These are phyloP conservation scores for zebrafish (Danio rerio) DNA, from an alignment of 2,113 vertebrate species.

Conservation along the genomic window DNA sequence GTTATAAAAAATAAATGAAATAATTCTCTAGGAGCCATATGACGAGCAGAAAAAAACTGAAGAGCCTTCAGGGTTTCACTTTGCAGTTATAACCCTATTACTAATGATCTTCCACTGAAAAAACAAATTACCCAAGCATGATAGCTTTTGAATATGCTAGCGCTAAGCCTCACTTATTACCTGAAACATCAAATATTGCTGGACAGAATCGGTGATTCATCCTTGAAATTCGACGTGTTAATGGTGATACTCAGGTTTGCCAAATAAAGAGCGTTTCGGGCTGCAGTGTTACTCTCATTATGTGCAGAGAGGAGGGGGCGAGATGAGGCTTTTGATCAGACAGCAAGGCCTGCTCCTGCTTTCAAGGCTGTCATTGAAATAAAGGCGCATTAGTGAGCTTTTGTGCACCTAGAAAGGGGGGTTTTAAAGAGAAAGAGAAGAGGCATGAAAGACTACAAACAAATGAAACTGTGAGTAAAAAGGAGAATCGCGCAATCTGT, in stretches of 20 bases:
- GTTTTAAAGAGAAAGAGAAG: not conserved
- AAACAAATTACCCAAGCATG: conserved; percentile 36
- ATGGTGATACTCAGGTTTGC: conserved; percentile 42
- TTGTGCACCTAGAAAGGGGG: conserved; percentile 39
- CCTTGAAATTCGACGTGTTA: conserved; percentile 12
- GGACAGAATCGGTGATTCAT: conserved; percentile 43
- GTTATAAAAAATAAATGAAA: not conserved
- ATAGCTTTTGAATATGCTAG: not conserved
- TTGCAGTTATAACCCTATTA: conserved; percentile 49
- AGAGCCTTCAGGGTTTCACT: not conserved
- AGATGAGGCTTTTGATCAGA: conserved; percentile 56
- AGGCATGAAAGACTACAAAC: conserved; percentile 29
- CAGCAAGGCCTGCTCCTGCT: conserved; percentile 45
- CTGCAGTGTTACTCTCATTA: conserved; percentile 48
- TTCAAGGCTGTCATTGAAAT: conserved; percentile 51
- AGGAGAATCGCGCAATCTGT: not conserved
- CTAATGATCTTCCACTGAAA: conserved; percentile 37
- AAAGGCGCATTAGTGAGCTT: conserved; percentile 52
- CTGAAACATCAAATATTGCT: conserved; percentile 32
- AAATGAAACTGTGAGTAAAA: conserved; percentile 35
- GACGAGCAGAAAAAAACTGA: not conserved
- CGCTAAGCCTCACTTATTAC: conserved; percentile 38
- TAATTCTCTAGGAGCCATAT: not conserved
- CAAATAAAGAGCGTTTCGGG: conserved; percentile 46
- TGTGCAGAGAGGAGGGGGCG: conserved; percentile 31